Percentiles rank a stretch among this genome's conserved stretches.
phyloP scores from a whole-genome alignment of 1,140 invertebrate genomes.

The Arion vulgaris region DNA sequence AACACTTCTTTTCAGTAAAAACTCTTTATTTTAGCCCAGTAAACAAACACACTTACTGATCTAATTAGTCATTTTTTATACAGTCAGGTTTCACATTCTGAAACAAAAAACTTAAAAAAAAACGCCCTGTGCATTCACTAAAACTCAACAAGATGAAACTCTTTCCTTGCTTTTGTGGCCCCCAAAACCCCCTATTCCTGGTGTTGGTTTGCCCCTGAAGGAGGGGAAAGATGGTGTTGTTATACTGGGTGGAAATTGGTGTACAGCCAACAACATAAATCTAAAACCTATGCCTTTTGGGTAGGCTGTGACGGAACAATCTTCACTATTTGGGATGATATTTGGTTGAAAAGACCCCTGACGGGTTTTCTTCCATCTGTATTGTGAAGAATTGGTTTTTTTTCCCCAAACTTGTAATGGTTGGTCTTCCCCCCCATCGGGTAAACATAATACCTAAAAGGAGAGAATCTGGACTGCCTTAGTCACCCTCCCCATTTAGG shows the following conservation, averaged over 20 bases:
- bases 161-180: not conserved
- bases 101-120: too few species aligned
- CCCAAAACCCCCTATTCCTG: not conserved
- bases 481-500: slow-evolving; percentile 81
- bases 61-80: too few species aligned
- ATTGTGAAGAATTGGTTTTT: slow-evolving; percentile 50
- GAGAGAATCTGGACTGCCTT: slow-evolving; percentile 68
- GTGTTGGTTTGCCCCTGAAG: not conserved
- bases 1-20: not conserved
- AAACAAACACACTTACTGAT: too few species aligned
- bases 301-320: slow-evolving; percentile 41
- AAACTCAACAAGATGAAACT: not conserved
- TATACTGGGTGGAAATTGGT: slow-evolving; percentile 25
- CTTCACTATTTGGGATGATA: slow-evolving; percentile 53
- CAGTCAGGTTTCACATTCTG: too few species aligned
- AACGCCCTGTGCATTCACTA: not conserved
- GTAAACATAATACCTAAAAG: slow-evolving; percentile 82
- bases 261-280: slow-evolving; percentile 56
- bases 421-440: slow-evolving; percentile 53
- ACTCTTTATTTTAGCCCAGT: too few species aligned
- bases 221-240: not conserved
- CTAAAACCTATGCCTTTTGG: slow-evolving; percentile 44
- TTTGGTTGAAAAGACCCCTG: slow-evolving; percentile 55
- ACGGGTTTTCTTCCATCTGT: slow-evolving; percentile 49
- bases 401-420: slow-evolving; percentile 39